These are phyloP conservation scores for Fukomys damarensis DNA, from an alignment of 2,113 vertebrate species.

Conservation along the genomic window DNA sequence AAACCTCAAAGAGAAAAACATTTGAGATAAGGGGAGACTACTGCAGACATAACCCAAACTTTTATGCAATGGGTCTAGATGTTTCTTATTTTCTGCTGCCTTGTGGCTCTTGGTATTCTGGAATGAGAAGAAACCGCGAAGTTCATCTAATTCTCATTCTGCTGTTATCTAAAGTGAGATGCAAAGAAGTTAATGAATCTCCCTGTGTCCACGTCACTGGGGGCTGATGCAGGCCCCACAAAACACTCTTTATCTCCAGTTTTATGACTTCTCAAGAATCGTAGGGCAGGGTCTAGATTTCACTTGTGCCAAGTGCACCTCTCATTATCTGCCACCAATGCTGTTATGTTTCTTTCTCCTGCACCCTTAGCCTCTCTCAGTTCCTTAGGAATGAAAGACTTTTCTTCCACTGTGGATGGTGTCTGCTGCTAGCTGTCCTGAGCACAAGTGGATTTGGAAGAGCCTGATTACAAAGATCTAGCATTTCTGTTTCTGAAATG, in stretches of 20 bases:
- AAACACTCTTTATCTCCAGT: not conserved
- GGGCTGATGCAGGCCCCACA: not conserved
- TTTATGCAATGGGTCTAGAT: not conserved
- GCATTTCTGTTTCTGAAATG: conserved; percentile 1
- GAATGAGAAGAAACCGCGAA: not conserved
- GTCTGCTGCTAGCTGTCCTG: not conserved
- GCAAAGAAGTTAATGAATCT: not conserved
- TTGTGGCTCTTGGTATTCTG: not conserved
- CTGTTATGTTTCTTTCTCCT: not conserved
- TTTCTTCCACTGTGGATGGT: not conserved
- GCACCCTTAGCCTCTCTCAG: not conserved
- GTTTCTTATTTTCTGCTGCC: not conserved
- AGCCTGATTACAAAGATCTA: not conserved
- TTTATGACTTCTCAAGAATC: not conserved
- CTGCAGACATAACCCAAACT: not conserved
- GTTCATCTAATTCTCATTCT: not conserved
- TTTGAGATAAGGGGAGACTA: not conserved
- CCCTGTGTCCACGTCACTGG: not conserved
- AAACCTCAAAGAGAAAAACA: not conserved
- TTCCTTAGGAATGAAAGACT: not conserved
- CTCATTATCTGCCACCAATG: not conserved
- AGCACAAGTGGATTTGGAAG: not conserved
- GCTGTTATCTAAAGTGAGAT: not conserved
- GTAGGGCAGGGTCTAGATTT: not conserved
- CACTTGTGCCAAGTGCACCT: not conserved